Base-by-base conservation (phyloP, 2,113 vertebrate genomes). In the Ptilorrhoa leucosticta region DNA sequence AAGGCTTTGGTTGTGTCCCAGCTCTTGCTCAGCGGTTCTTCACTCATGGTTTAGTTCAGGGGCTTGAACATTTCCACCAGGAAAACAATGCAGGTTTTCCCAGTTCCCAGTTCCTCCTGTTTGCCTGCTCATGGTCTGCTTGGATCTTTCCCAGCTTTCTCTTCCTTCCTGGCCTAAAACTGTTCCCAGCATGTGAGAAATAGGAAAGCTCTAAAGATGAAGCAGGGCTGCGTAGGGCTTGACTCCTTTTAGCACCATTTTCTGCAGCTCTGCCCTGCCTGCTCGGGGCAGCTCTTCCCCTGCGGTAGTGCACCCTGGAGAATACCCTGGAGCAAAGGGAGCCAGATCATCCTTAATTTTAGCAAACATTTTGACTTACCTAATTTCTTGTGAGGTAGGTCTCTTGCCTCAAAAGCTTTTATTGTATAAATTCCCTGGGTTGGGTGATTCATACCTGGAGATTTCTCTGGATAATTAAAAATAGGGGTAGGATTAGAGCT, bases 391-490 rank as follows among this genome's bases (percentile, higher is more conserved):
- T 21, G 83, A 90, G 76, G 85, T 48, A 81, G 48, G 15, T 77
- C 80, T 86, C 71, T 81, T 89, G 56, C 48, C 79, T 96, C 71
- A 44, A 78, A 96, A 93, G 96, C 92, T 94, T 92, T 94, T 93
- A 96, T 92, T 94, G 65, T 80, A 92, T 78, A 65, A 94, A 89
- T 96, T 90, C 88, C 90, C 88, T 0, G 2, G 26, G 44, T 35
- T 87, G 64, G 56, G 78, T 96, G 88, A 93, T 96, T 96, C 88
- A 96, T 96, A 89, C 72, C 88, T 68, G 76, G 61, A 95, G 79
- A 94, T 95, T 94, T 96, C 96, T 94, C 95, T 50, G 50, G 94
- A 80, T 89, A 90, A 90, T 96, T 95, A 90, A 90, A 78, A 93
- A 60, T 35, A 78, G 86, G 96, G 96, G 83, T 93, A 89, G 44